Percentiles rank a stretch among this genome's conserved stretches.
These are phyloP conservation scores for Sceloporus tristichus DNA, from an alignment of 2,113 vertebrate genomes.

Conservation along the genomic window DNA sequence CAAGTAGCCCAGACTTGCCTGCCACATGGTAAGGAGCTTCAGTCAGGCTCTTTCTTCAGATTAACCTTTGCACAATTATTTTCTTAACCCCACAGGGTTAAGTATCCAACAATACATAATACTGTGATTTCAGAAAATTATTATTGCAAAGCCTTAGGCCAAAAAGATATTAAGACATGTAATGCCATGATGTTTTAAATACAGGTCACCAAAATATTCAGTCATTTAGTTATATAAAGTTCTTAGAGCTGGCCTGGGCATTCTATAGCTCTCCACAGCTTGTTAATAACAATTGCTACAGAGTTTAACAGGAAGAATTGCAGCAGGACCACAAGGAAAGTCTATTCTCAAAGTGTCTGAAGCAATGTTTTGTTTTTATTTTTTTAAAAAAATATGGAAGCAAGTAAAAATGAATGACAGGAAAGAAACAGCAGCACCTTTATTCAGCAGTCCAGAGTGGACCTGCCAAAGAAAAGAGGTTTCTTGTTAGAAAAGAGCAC, in stretches of 20 bases:
- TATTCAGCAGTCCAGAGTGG: slow-evolving; percentile 12
- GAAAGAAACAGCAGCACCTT: background rate
- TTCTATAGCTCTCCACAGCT: background rate
- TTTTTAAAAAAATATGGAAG: background rate
- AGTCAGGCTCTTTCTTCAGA: background rate
- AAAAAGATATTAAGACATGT: background rate
- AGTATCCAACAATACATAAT: too few relatives aligned
- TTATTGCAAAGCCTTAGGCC: background rate
- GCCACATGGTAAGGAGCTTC: background rate
- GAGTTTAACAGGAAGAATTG: background rate
- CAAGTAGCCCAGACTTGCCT: background rate
- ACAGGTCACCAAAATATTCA: background rate
- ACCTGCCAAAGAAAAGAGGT: slow-evolving; percentile 15
- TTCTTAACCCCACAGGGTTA: background rate
- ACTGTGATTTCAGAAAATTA: background rate
- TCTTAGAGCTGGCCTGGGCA: background rate
- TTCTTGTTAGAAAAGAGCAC: slow-evolving; percentile 45
- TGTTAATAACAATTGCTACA: background rate
- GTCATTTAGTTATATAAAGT: background rate
- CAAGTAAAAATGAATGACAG: background rate
- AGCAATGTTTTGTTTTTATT: background rate
- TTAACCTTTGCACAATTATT: background rate
- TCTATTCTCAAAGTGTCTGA: background rate
- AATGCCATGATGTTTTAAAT: background rate
- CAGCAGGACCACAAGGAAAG: background rate